Evolutionary conservation across 2,113 vertebrate species (phyloP), one percentile per base, ranked within the genome.

Genomic region (Myotis yumanensis): DNA sequence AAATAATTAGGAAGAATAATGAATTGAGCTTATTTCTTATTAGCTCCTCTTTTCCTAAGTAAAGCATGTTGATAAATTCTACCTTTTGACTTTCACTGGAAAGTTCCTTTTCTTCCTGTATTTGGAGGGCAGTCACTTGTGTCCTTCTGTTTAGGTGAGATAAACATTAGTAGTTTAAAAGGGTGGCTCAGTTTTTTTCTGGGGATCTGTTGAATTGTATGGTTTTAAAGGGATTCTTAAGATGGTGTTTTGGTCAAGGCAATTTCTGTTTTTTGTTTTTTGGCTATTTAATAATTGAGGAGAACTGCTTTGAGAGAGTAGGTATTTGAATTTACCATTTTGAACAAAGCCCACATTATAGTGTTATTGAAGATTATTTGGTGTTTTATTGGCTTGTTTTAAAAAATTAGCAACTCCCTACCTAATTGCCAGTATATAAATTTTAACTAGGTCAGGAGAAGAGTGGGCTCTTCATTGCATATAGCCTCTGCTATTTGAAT

Each of bases 361-460:
- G 43, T 68, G 52, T 86, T 96, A 22, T 83, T 68, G 94, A 87
- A 93, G 64, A 57, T 91, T 93, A 59, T 71, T 90, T 94, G 82
- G 46, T 12, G 81, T 95, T 96, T 97, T 90, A 80, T 89, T 94
- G 17, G 16, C 32, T 62, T 97, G 37, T 80, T 96, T 93, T 91
- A 20, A 96, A 71, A 96, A 96, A 86, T 84, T 85, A 95, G 62
- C 86, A 93, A 90, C 64, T 20, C 51, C 57, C 91, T 93, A n/a
- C 64, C 40, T 48, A 86, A 68, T 93, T 96, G 54, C 89, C 76
- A 92, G 93, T 96, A 86, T 69, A 66, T 69, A 95, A 22, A 68
- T 30, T 97, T 96, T 80, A 91, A 86, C 16, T 90, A 94, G 11
- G 18, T 80, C 25, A 7, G 68, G 52, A 64, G 89, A 89, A 76